Evolutionary conservation across 2,888 invertebrate genomes (phyloP).

Genomic region (Hirtodrosophila duncani): DNA sequence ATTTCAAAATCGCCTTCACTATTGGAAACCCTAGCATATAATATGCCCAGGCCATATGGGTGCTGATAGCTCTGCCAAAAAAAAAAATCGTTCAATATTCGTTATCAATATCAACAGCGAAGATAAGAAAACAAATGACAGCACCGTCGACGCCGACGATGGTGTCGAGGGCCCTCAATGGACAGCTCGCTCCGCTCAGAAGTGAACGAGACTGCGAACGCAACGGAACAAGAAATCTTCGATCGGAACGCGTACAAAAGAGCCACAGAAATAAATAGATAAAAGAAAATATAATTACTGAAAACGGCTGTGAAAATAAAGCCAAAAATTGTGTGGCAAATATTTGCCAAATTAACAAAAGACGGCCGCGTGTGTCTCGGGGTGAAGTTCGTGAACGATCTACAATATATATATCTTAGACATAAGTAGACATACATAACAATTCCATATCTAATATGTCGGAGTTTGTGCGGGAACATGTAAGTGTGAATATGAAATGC

Average conservation of each 20-base stretch:
- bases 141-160: constrained; percentile 1
- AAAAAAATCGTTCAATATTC: constrained; percentile 60
- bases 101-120: constrained; percentile 49
- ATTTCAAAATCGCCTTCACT: no score
- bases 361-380: constrained; percentile 37
- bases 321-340: constrained; percentile 46
- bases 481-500: constrained; percentile 34
- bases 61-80: constrained; percentile 45
- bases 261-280: constrained; percentile 3
- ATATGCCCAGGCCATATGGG: constrained; percentile 12
- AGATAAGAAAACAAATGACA: constrained; percentile 54
- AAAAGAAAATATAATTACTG: constrained; percentile 3
- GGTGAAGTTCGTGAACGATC: constrained; percentile 10
- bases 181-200: constrained; percentile 34
- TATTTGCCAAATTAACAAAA: constrained; percentile 49
- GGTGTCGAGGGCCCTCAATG: constrained; percentile 17
- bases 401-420: no score
- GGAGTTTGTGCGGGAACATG: constrained; percentile 58
- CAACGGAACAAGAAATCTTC: constrained; percentile 35
- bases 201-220: constrained; percentile 47
- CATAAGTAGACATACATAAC: constrained; percentile 10
- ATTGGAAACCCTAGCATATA: no score
- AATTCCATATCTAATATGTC: constrained; percentile 32
- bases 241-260: background rate
- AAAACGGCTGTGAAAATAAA: constrained; percentile 59